Evolutionary conservation across 2,113 vertebrate genomes (phyloP).

Genomic region (Pangasianodon gigas): DNA sequence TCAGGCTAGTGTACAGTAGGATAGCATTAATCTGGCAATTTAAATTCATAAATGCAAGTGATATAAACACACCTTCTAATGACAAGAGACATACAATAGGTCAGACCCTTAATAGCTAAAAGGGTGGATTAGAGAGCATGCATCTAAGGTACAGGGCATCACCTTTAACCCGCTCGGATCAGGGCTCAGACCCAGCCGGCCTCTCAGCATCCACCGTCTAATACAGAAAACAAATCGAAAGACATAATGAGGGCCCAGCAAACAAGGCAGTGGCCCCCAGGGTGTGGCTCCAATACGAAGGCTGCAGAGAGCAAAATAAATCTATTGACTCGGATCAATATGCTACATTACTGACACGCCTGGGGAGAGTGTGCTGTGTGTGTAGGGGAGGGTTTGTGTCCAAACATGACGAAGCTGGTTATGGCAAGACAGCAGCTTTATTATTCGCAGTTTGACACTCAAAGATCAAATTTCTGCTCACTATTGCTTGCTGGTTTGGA

Average conservation of each 20-base stretch:
- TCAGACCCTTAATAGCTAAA: slow-evolving; percentile 56
- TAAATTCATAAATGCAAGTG: neutral
- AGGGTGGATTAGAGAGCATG: slow-evolving; percentile 24
- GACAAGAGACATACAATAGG: neutral
- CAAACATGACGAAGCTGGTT: slow-evolving; percentile 48
- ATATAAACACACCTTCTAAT: neutral
- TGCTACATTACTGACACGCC: slow-evolving; percentile 63
- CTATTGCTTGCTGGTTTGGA: neutral
- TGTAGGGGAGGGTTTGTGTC: slow-evolving; percentile 44
- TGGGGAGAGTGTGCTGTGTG: slow-evolving; percentile 39
- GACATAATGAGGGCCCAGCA: slow-evolving; percentile 65
- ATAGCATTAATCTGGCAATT: neutral
- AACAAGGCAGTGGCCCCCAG: slow-evolving; percentile 64
- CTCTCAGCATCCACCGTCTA: slow-evolving; percentile 54
- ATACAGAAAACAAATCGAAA: slow-evolving; percentile 70
- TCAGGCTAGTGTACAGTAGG: neutral
- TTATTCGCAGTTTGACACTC: neutral
- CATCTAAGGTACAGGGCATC: slow-evolving; percentile 18
- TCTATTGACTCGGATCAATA: slow-evolving; percentile 73
- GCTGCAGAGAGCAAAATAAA: slow-evolving; percentile 65
- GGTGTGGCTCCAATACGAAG: slow-evolving; percentile 48
- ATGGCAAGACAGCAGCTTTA: slow-evolving; percentile 11
- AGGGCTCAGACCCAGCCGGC: slow-evolving; percentile 56
- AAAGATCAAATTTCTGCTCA: neutral
- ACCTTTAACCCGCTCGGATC: slow-evolving; percentile 37